Evolutionary conservation across 2,797 vertebrate genomes (phyloP).

Genomic region (Hafferia zeledoni): DNA sequence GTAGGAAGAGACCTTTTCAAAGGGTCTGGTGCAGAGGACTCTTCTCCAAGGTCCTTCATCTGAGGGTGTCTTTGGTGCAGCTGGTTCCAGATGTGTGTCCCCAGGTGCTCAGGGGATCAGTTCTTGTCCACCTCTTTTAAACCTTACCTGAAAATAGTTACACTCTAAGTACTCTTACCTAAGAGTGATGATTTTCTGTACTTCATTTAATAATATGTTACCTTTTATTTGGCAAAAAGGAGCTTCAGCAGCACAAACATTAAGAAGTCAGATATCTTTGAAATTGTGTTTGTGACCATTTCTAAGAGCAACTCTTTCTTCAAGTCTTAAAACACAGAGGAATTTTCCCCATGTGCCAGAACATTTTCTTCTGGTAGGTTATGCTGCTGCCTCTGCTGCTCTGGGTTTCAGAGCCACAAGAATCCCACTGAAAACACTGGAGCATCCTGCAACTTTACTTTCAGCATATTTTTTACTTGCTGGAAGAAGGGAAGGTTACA

Average conservation of each 20-base stretch:
- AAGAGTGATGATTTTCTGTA: rapidly evolving
- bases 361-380: background rate
- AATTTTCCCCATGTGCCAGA: background rate
- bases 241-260: background rate
- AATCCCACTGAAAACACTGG: slow-evolving; percentile 1
- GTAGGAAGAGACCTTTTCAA: background rate
- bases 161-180: background rate
- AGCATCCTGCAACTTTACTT: slow-evolving; percentile 41
- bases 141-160: background rate
- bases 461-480: background rate
- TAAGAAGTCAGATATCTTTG: background rate
- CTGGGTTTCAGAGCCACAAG: slow-evolving; percentile 29
- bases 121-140: background rate
- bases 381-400: background rate
- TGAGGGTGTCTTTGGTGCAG: background rate
- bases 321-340: background rate
- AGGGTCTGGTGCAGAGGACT: background rate
- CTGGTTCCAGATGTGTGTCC: background rate
- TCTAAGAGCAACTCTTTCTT: background rate
- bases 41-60: background rate
- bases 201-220: background rate
- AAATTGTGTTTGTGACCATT: background rate
- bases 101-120: background rate
- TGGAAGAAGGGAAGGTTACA: background rate
- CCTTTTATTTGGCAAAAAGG: background rate